Evolutionary conservation across 1,140 invertebrate species (phyloP), one percentile per base, ranked within the genome.

Genomic region (Lepeophtheirus salmonis): DNA sequence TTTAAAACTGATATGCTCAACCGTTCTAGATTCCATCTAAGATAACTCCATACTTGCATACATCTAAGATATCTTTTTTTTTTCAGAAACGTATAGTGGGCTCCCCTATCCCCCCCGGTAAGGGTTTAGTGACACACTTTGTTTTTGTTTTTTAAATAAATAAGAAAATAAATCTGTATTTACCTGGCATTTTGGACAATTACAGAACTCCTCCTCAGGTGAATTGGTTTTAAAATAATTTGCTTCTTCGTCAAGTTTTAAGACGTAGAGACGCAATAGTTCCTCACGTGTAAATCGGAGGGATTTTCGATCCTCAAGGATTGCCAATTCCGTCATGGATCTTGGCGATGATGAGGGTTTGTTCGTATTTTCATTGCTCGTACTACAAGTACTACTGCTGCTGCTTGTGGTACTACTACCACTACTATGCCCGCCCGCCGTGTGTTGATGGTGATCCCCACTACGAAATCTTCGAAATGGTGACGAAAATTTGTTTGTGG

Each of bases 141-240:
- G n/a, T n/a, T n/a, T n/a, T n/a, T n/a, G n/a, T n/a, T n/a, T n/a
- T n/a, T n/a, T n/a, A n/a, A n/a, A n/a, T n/a, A n/a, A n/a, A n/a
- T n/a, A n/a, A n/a, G n/a, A n/a, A n/a, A n/a, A n/a, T n/a, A n/a
- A n/a, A 10, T n/a, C n/a, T n/a, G n/a, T 54, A 24, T 24, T 54
- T 30, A 57, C 55, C 55, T 57, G 55, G 26, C 55, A 57, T 57
- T 57, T 57, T 17, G 22, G 55, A 57, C 55, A 57, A 17, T 25
- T 25, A 23, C 55, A 57, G 21, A 57, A 25, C 23, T 57, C 55
- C 12, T 57, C 55, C 26, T 57, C 55, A 41, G 55, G 23, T 13
- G 55, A 25, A 26, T 17, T 26, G 23, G 26, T 25, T 30, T 57
- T 25, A 23, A 57, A 57, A 48, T 57, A 57, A 30, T 57, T 57